Conservation (phyloP, 2,888 invertebrate species). For the Candidula unifasciata region DNA sequence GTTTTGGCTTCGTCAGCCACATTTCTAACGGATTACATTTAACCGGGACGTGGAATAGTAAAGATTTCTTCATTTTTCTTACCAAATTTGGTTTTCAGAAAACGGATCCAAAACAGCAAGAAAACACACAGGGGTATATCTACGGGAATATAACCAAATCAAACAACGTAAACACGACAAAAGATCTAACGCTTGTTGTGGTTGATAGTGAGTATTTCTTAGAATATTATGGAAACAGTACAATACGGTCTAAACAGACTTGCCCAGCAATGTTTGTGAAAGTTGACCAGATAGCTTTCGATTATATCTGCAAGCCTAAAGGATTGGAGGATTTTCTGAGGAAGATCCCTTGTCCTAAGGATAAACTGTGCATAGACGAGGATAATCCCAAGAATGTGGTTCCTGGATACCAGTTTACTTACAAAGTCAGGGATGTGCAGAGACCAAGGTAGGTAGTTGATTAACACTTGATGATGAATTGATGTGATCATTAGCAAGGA, state of each 20-base stretch:
- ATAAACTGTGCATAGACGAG: constrained; percentile 90
- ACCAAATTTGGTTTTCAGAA: constrained; percentile 98
- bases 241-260: constrained; percentile 80
- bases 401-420: constrained; percentile 93
- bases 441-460: constrained; percentile 91
- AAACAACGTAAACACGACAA: constrained; percentile 66
- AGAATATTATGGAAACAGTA: constrained; percentile 91
- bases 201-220: constrained; percentile 92
- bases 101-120: constrained; percentile 90
- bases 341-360: constrained; percentile 89
- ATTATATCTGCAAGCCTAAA: constrained; percentile 87
- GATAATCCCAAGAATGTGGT: constrained; percentile 87
- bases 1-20: constrained; percentile 7
- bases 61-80: constrained; percentile 87
- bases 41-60: constrained; percentile 74
- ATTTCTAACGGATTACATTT: constrained; percentile 64
- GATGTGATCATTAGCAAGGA: no score
- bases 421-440: constrained; percentile 90
- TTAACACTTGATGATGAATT: not conserved
- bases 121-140: constrained; percentile 94
- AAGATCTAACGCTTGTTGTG: constrained; percentile 89
- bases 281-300: constrained; percentile 89
- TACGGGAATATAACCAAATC: constrained; percentile 93
- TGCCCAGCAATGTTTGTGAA: constrained; percentile 92
- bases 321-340: constrained; percentile 89